Percentiles rank a stretch among this genome's conserved stretches.
Evolutionary conservation across 2,888 invertebrate species (phyloP).

Genomic region (Synergus gifuensis): DNA sequence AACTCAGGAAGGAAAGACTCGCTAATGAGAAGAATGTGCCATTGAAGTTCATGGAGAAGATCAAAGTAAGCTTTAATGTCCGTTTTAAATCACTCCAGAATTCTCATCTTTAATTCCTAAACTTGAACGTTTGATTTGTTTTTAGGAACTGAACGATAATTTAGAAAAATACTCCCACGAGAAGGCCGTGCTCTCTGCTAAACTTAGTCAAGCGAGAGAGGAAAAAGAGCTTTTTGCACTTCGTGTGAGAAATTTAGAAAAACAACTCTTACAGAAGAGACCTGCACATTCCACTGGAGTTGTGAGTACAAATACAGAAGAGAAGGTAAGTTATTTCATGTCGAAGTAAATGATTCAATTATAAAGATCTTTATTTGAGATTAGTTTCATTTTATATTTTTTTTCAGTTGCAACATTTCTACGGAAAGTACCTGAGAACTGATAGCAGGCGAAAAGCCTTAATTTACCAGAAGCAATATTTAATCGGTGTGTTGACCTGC

Average conservation of each 20-base stretch:
- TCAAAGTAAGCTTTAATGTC: slow-evolving; percentile 67
- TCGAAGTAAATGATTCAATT: not conserved
- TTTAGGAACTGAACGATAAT: slow-evolving; percentile 62
- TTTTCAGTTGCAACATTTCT: slow-evolving; percentile 80
- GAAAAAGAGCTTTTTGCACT: slow-evolving; percentile 65
- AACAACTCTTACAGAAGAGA: slow-evolving; percentile 55
- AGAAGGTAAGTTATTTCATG: slow-evolving; percentile 60
- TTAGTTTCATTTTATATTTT: not conserved
- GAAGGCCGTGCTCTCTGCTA: slow-evolving; percentile 65
- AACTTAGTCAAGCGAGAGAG: slow-evolving; percentile 63
- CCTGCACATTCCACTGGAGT: slow-evolving; percentile 24
- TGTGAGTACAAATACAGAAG: slow-evolving; percentile 67
- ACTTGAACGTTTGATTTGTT: slow-evolving; percentile 23
- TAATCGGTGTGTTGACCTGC: slow-evolving; percentile 84
- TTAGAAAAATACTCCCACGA: slow-evolving; percentile 63
- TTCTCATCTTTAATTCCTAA: not conserved
- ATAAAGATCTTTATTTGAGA: not conserved
- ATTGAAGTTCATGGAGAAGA: slow-evolving; percentile 70
- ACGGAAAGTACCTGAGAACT: slow-evolving; percentile 86
- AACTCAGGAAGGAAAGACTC: slow-evolving; percentile 62
- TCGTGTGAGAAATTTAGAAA: slow-evolving; percentile 63
- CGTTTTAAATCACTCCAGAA: not conserved
- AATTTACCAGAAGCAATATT: slow-evolving; percentile 93
- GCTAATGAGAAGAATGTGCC: slow-evolving; percentile 72
- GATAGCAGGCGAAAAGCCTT: slow-evolving; percentile 93